Percentiles rank a stretch among this genome's conserved stretches.
Evolutionary conservation across 2,888 invertebrate genomes (phyloP).

Genomic region (Dinocampus coccinellae): DNA sequence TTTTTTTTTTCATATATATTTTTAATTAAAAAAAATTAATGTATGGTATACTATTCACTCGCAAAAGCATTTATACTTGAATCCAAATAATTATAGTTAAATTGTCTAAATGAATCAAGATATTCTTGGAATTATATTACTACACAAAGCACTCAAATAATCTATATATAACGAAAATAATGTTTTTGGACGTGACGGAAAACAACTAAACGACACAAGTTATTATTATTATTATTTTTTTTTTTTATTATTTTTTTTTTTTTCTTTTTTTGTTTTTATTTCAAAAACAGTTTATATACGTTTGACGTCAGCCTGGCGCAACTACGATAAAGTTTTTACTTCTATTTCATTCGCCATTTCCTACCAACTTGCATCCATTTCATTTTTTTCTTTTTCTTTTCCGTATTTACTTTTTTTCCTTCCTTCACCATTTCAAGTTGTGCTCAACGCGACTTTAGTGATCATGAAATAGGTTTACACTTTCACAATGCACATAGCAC

Average conservation of each 20-base stretch:
- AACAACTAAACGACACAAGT: not conserved
- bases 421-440: constrained; percentile 16
- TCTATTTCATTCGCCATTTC: not conserved
- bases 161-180: constrained; percentile 20
- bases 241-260: no score
- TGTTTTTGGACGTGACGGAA: constrained; percentile 11
- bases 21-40: no score
- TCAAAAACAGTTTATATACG: not conserved
- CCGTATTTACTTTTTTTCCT: no score
- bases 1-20: no score
- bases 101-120: no score
- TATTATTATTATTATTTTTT: no score
- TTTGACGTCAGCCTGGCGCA: constrained; percentile 19
- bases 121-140: no score
- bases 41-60: no score
- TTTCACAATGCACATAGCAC: not conserved
- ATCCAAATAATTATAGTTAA: no score
- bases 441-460: constrained; percentile 26
- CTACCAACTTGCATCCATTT: constrained; percentile 2
- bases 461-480: constrained; percentile 31
- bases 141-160: not conserved
- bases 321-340: constrained; percentile 31
- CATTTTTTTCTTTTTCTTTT: not conserved
- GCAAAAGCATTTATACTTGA: no score
- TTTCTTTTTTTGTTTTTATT: no score